Percentiles rank a stretch among this genome's conserved stretches.
Conservation (phyloP, 2,888 invertebrate species). For the Volucella inflata region DNA sequence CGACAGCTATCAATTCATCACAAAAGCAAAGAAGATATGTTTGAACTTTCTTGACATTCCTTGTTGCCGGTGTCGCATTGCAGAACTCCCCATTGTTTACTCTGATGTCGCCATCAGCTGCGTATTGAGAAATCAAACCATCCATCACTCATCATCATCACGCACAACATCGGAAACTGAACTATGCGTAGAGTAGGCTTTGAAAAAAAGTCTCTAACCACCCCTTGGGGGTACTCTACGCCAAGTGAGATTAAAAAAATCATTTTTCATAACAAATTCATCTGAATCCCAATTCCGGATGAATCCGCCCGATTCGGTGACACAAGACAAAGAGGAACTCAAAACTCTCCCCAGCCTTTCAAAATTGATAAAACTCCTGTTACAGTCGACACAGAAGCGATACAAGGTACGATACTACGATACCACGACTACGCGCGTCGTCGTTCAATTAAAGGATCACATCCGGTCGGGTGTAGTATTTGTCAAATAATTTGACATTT, state of each 20-base stretch:
- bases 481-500: conserved; percentile 71
- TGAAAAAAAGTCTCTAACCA: background rate
- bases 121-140: conserved; percentile 20
- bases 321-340: conserved; percentile 22
- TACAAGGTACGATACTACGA: conserved; percentile 13
- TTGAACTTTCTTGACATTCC: conserved; percentile 2
- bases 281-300: background rate
- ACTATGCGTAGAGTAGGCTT: conserved; percentile 1
- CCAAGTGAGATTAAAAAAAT: conserved; percentile 28
- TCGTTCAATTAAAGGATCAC: conserved; percentile 51
- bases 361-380: conserved; percentile 64
- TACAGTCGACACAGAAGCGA: conserved; percentile 43
- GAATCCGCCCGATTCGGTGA: background rate
- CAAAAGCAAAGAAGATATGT: background rate
- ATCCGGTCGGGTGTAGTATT: conserved; percentile 48
- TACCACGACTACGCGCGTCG: background rate
- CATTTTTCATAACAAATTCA: conserved; percentile 27
- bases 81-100: conserved; percentile 4
- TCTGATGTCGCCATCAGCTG: conserved; percentile 23
- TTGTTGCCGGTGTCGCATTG: too few relatives aligned
- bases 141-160: conserved; percentile 15
- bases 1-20: conserved; percentile 1
- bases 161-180: background rate
- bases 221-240: background rate
- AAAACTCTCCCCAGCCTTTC: conserved; percentile 34